Conservation (phyloP, 2,113 vertebrate species). For the Rhabdornis inornatus region DNA sequence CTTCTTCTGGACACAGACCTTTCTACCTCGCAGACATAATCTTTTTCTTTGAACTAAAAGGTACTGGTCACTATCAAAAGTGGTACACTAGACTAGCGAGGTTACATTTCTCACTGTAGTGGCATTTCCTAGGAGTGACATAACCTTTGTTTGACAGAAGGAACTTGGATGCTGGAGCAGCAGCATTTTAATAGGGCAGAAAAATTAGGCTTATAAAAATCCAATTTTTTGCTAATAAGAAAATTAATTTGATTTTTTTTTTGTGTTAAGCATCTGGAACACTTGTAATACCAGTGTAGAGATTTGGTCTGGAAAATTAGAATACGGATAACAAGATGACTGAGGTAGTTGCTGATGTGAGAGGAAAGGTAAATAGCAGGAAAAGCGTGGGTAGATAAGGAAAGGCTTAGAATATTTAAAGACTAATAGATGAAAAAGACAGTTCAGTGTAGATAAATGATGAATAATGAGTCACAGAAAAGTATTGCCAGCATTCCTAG, state of each 20-base stretch:
- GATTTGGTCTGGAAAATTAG: slow-evolving; percentile 60
- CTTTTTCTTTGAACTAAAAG: neutral
- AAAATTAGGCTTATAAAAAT: slow-evolving; percentile 70
- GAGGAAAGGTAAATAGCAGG: slow-evolving; percentile 51
- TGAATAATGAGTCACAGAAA: neutral
- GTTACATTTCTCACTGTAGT: neutral
- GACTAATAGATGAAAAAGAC: slow-evolving; percentile 2
- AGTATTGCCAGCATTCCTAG: neutral
- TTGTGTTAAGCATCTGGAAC: slow-evolving; percentile 53
- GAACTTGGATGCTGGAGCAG: neutral
- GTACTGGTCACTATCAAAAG: neutral
- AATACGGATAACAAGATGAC: slow-evolving; percentile 31
- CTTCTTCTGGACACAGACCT: neutral
- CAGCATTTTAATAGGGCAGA: slow-evolving; percentile 10
- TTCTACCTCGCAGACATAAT: neutral
- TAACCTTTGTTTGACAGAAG: slow-evolving; percentile 35
- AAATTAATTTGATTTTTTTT: slow-evolving; percentile 52
- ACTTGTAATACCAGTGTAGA: slow-evolving; percentile 54
- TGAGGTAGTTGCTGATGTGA: neutral
- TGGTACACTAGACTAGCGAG: neutral
- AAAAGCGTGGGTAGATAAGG: slow-evolving; percentile 30
- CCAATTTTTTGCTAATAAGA: slow-evolving; percentile 49
- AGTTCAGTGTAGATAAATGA: slow-evolving; percentile 39
- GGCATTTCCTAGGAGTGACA: neutral
- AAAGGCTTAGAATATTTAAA: slow-evolving; percentile 42